Evolutionary conservation across 2,113 vertebrate genomes (phyloP).

Genomic region (Oreocharis arfaki): DNA sequence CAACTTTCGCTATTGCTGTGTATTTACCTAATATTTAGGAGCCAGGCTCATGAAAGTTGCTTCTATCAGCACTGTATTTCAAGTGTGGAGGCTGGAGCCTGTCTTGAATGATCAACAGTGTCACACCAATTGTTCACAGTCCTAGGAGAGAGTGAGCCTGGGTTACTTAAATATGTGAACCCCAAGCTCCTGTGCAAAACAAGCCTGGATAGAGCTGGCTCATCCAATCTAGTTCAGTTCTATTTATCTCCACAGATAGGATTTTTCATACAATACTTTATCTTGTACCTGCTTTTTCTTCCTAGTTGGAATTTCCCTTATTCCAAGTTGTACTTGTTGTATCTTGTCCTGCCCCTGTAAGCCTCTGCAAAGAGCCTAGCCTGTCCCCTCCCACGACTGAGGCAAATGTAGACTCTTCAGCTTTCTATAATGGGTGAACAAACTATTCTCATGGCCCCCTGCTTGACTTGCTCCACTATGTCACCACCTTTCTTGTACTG

Average conservation of each 20-base stretch:
- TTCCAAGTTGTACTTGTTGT: not conserved
- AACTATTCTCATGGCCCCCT: not conserved
- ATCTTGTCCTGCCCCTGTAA: not conserved
- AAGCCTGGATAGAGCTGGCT: not conserved
- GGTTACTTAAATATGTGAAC: not conserved
- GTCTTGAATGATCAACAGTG: not conserved
- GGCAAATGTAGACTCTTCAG: not conserved
- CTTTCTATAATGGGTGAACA: not conserved
- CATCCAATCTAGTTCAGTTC: not conserved
- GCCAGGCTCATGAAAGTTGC: not conserved
- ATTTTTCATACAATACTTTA: not conserved
- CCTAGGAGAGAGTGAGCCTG: not conserved
- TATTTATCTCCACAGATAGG: rapidly evolving
- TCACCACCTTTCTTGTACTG: not conserved
- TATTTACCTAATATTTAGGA: not conserved
- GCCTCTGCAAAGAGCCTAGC: not conserved
- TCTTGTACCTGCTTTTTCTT: not conserved
- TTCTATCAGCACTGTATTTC: not conserved
- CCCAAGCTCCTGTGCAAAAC: not conserved
- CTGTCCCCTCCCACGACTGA: rapidly evolving
- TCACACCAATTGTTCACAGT: not conserved
- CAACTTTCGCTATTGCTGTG: not conserved
- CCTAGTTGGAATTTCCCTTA: not conserved
- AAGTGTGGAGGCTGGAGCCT: not conserved
- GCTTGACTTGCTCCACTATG: not conserved